Conservation (phyloP, 23 tunicate species). For the Halocynthia aurantium region DNA sequence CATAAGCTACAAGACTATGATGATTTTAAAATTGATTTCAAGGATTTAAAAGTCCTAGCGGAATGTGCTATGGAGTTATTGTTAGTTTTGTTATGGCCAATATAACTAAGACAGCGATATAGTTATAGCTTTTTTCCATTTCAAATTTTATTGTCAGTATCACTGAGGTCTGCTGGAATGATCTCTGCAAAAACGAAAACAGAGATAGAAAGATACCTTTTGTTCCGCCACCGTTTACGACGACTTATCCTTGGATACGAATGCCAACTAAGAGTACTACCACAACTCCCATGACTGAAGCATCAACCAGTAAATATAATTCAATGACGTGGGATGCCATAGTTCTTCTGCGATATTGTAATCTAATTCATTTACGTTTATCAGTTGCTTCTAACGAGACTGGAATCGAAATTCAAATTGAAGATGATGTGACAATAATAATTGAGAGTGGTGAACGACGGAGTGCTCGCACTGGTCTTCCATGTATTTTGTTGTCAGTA, state of each 20-base stretch:
- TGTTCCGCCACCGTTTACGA: slow-evolving; percentile 7
- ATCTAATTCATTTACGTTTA: too few species aligned
- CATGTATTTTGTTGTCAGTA: too few species aligned
- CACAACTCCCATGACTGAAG: not conserved
- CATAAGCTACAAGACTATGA: not conserved
- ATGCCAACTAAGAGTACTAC: slow-evolving; percentile 12
- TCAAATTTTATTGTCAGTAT: not conserved
- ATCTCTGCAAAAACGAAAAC: slow-evolving; percentile 40
- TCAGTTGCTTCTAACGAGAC: too few species aligned
- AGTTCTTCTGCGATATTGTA: too few species aligned
- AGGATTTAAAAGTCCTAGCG: not conserved
- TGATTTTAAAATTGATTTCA: not conserved
- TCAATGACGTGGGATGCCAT: too few species aligned
- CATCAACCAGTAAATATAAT: too few species aligned
- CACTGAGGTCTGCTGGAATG: slow-evolving; percentile 35
- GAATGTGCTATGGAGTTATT: not conserved
- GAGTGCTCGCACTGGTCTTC: too few species aligned
- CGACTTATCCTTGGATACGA: slow-evolving; percentile 55
- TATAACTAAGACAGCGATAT: not conserved
- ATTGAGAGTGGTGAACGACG: too few species aligned
- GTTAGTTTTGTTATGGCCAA: not conserved
- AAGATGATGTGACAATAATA: too few species aligned
- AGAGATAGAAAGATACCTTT: slow-evolving; percentile 44
- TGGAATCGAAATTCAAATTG: too few species aligned
- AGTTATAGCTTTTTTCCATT: not conserved